phyloP scores from a whole-genome alignment of 2,113 vertebrate species.

The Menidia beryllina region DNA sequence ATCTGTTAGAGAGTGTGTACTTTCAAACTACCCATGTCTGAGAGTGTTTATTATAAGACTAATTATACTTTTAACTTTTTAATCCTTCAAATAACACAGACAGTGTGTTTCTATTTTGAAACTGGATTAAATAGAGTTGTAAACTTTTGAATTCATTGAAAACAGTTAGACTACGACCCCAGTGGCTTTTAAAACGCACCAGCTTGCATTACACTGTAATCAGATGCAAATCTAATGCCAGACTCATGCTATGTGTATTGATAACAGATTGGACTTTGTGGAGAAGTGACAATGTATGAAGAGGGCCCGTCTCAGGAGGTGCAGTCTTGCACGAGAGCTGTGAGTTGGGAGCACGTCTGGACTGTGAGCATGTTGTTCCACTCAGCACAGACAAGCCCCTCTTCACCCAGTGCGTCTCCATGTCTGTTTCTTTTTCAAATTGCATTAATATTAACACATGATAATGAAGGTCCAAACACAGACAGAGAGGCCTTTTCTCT shows the following conservation, averaged over 20 bases:
- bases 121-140: background rate
- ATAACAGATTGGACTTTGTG: constrained; percentile 36
- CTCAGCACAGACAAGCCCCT: constrained; percentile 63
- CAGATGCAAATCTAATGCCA: constrained; percentile 18
- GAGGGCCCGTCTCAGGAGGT: constrained; percentile 27
- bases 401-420: constrained; percentile 66
- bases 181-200: constrained; percentile 1
- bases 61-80: background rate
- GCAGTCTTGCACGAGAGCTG: constrained; percentile 48
- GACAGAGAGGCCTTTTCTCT: constrained; percentile 74
- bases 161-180: constrained; percentile 1
- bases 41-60: background rate
- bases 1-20: no score
- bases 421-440: constrained; percentile 81
- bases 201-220: constrained; percentile 8
- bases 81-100: no score
- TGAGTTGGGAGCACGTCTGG: constrained; percentile 45
- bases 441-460: constrained; percentile 87
- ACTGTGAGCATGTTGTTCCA: constrained; percentile 68
- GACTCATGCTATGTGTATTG: constrained; percentile 5
- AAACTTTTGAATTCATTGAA: constrained; percentile 11
- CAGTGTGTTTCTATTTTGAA: constrained; percentile 12
- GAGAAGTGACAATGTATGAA: constrained; percentile 46
- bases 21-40: background rate
- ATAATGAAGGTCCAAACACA: constrained; percentile 86